These are phyloP conservation scores for Drosophila ustulata DNA, from an alignment of 2,888 invertebrate genomes.

Conservation along the genomic window DNA sequence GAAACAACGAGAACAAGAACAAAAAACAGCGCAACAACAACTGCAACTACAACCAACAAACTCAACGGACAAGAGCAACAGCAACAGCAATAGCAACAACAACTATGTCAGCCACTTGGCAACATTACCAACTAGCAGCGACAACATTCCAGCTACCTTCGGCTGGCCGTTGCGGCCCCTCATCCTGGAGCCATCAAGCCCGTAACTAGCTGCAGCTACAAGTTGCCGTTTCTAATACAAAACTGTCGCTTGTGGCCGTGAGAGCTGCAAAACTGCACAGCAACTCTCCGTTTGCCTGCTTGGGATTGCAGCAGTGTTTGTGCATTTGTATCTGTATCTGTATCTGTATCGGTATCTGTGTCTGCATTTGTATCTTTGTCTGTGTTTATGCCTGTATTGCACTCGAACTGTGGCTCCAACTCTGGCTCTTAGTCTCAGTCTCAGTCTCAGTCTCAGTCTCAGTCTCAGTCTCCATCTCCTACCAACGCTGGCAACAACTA, in stretches of 20 bases:
- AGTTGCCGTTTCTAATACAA: constrained; percentile 78
- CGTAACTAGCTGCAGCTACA: constrained; percentile 75
- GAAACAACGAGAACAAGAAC: constrained; percentile 21
- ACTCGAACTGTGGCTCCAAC: constrained; percentile 25
- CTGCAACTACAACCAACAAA: constrained; percentile 19
- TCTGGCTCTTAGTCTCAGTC: constrained; percentile 21
- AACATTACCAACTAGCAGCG: constrained; percentile 76
- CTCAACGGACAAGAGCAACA: constrained; percentile 32
- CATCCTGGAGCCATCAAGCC: constrained; percentile 49
- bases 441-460: background rate
- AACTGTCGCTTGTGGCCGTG: constrained; percentile 79
- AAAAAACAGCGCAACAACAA: constrained; percentile 12
- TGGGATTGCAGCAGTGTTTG: background rate
- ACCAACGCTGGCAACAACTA: constrained; percentile 37
- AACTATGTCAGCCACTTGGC: constrained; percentile 78
- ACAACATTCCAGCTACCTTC: constrained; percentile 77
- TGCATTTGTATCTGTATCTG: constrained; percentile 2
- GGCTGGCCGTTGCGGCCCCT: constrained; percentile 17
- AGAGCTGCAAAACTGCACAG: constrained; percentile 62
- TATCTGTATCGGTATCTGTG: background rate
- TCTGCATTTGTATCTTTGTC: constrained; percentile 2
- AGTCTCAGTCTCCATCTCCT: constrained; percentile 18
- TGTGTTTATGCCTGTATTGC: constrained; percentile 7
- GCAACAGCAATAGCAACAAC: constrained; percentile 44
- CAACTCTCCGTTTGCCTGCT: constrained; percentile 27